Evolutionary conservation across 1,140 invertebrate genomes (phyloP), one percentile per base, ranked within the genome.

Genomic region (Panagrolaimus sp.): DNA sequence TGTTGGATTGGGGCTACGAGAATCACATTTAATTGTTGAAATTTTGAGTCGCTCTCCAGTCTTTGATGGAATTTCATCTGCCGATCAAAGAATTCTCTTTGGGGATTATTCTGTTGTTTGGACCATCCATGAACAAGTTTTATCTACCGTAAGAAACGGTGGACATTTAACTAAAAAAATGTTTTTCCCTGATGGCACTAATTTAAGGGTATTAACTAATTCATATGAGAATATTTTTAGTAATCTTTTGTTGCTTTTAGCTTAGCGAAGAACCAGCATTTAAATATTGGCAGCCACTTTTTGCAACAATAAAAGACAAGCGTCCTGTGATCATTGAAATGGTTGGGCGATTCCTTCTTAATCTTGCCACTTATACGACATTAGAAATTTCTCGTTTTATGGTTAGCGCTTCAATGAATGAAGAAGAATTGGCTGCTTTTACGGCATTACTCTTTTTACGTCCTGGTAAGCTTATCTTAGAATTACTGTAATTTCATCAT

Each of bases 51-150:
- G 51, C 14, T 57, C 51, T 20, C 51, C 51, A 0, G 20, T 57
- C 20, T 57, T 57, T 20, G 51, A 57, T 1, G 51, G 51, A 11
- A 27, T 57, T 27, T 9, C 51, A 2, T 14, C 51, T 2, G 51
- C n/a, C 11, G 51, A 57, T 57, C 27, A 25, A 27, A 57, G 13
- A 16, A 25, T 57, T 20, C 51, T 57, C 11, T 57, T 57, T 27
- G 51, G 51, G 1, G 51, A 57, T 57, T 57, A 57, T 16, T 57
- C 51, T 3, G 51, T 57, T 13, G 51, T 57, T 57, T 57, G 51
- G 51, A 57, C 51, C 51, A 16, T 57, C 27, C 51, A 57, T 20
- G 51, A 57, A 13, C 51, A 57, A 27, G 8, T 57, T 16, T 16
- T 57, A 5, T 57, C 51, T 1, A 57, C 51, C 9, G 1, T 57